Conservation (phyloP, 2,113 vertebrate species). For the Hippocampus comes region DNA sequence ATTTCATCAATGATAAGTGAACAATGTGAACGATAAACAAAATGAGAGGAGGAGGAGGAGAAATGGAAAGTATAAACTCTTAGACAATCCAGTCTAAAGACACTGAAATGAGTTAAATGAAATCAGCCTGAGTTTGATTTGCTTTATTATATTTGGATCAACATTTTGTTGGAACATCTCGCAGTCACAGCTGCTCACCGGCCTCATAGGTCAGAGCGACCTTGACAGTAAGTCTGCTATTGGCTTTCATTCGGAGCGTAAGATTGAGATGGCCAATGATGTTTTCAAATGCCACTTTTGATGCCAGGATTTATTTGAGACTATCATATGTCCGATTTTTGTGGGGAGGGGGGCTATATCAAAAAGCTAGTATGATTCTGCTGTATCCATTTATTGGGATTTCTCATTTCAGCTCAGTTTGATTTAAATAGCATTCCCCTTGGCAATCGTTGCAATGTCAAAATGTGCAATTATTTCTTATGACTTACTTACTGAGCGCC, state of each 20-base stretch:
- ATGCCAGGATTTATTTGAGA: background rate
- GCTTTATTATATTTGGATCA: constrained; percentile 14
- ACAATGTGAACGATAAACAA: too few species aligned
- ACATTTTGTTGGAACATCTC: constrained; percentile 17
- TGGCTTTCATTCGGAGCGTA: constrained; percentile 4
- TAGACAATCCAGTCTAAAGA: background rate
- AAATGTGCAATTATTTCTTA: background rate
- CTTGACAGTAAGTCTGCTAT: constrained; percentile 11
- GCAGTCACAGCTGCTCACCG: constrained; percentile 22
- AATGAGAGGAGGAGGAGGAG: too few species aligned
- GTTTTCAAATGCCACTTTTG: background rate
- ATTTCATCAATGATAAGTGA: too few species aligned
- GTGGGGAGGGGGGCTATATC: background rate
- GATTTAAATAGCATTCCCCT: background rate
- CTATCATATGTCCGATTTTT: background rate
- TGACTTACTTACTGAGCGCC: background rate
- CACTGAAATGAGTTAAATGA: constrained; percentile 3
- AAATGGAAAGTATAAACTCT: too few species aligned
- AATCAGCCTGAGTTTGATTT: constrained; percentile 16
- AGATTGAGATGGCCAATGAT: background rate
- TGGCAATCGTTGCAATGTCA: background rate
- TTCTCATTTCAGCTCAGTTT: too few species aligned
- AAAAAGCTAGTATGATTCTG: background rate
- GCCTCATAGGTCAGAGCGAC: constrained; percentile 17
- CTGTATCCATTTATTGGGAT: too few species aligned